Base-by-base conservation (phyloP, 2,113 vertebrate genomes). In the Colaptes auratus region DNA sequence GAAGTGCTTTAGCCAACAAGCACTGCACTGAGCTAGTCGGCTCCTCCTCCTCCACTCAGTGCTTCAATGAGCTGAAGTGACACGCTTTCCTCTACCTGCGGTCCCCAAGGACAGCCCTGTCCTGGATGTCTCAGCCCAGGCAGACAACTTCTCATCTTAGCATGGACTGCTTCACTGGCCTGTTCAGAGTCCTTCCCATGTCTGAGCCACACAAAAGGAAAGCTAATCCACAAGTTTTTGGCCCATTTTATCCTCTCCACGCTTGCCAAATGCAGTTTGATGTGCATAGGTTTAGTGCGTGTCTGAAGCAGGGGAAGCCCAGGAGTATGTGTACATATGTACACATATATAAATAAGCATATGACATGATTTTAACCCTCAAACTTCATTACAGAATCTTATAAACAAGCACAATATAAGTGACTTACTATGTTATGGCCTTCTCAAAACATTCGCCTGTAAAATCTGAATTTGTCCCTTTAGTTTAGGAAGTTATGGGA, bases 11-110 rank as follows among this genome's bases (percentile, higher is more conserved):
- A 78, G 23, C 56, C 60, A 70, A 35, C 24, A 91, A 76, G 67
- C 89, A 53, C 0, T 1, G 12, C 3, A 1, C 16, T 0, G 1
- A 23, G n/a, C 42, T 44, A 39, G 42, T 21, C 52, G 23, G 19
- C 36, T 39, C 39, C 39, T 67, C 48, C 19, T 69, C 20, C 48
- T 36, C 2, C 72, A 72, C 75, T 85, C 67, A 53, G 42, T 35
- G 28, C 17, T 74, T 63, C 44, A 23, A 53, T 12, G 28, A 59
- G 36, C 48, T 69, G 73, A 46, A 53, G 20, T 64, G 85, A 70
- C 75, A 52, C 0, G 0, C 9, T 2, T 42, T 86, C 67, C 46
- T 79, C 31, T 65, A 20, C 42, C 64, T 59, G 42, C 42, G 42
- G 25, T 59, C 67, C 63, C 74, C 52, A 72, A 79, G 44, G 46